phyloP scores from a whole-genome alignment of 2,797 vertebrate species.

The Coracias cyanogaster region DNA sequence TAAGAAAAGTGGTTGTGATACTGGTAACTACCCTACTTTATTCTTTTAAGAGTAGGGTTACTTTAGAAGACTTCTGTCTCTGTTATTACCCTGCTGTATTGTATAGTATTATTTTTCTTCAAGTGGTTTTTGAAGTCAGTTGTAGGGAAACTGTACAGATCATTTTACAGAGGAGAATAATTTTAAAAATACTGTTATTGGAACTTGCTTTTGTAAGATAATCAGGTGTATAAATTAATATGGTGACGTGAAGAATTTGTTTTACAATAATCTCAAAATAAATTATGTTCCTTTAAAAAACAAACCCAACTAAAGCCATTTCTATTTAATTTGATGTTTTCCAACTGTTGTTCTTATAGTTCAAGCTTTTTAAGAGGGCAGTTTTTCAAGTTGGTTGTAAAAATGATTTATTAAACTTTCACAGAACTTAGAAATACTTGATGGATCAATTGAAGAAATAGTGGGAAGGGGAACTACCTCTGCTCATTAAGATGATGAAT shows the following conservation, averaged over 20 bases:
- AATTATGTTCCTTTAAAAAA: background rate
- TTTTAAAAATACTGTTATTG: background rate
- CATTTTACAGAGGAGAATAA: background rate
- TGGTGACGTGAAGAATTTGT: background rate
- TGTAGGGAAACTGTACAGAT: background rate
- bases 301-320: background rate
- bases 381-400: background rate
- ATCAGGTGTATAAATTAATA: constrained; percentile 2
- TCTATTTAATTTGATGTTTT: background rate
- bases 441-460: background rate
- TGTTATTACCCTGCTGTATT: background rate
- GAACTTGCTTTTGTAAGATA: constrained; percentile 10
- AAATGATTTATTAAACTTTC: background rate
- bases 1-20: background rate
- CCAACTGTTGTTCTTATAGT: background rate
- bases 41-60: background rate
- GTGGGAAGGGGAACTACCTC: background rate
- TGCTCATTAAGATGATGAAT: background rate
- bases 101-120: background rate
- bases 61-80: background rate
- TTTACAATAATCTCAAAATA: constrained; percentile 1
- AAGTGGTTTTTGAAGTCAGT: background rate
- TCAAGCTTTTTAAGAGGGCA: background rate
- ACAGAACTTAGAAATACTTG: background rate
- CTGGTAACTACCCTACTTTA: background rate